Evolutionary conservation across 2,888 invertebrate species (phyloP), one percentile per base, ranked within the genome.

Genomic region (Eurytoma californica): DNA sequence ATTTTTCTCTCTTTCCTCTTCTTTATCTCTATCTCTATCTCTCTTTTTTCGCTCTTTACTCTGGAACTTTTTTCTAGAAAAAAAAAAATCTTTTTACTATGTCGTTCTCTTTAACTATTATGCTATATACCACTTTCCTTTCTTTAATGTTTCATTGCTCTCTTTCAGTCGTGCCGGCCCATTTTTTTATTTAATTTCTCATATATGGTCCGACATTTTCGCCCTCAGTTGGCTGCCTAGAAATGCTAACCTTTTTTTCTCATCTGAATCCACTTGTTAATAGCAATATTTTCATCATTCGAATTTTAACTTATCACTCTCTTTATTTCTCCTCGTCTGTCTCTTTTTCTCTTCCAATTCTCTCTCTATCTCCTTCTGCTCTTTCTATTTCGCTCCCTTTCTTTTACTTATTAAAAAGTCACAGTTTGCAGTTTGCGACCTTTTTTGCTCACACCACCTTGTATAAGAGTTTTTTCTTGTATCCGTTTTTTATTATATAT

Each of bases 11-110:
- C 49, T 76, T 49, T 82, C 82, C 82, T 80, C 84, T 74, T 82
- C 79, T 83, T 75, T 83, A 83, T 83, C 80, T 81, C 51, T 82
- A 82, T 83, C 77, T 85, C 51, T 82, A 30, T 82, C 72, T 82
- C 77, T 83, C 78, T 75, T 77, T 82, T 82, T 77, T 39, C 24
- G 24, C 24, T 24, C 24, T 24, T 24, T 24, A 24, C 79, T 82
- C 68, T 57, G 49, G 58, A 53, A 72, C 60, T 51, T 68, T 69
- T 70, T 65, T 67, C 72, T 61, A 72, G 49, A 51, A 76, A 75
- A 39, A 39, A 30, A 39, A 39, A 4, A 4, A 72, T 55, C 75
- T 72, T 79, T 73, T 76, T 72, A 79, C 55, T 72, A 58, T 72
- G 58, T 74, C 63, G 30, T 51, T 70, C 60, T 72, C 68, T 67